These are phyloP conservation scores for Okapia johnstoni DNA, from an alignment of 2,113 vertebrate genomes.

Conservation along the genomic window DNA sequence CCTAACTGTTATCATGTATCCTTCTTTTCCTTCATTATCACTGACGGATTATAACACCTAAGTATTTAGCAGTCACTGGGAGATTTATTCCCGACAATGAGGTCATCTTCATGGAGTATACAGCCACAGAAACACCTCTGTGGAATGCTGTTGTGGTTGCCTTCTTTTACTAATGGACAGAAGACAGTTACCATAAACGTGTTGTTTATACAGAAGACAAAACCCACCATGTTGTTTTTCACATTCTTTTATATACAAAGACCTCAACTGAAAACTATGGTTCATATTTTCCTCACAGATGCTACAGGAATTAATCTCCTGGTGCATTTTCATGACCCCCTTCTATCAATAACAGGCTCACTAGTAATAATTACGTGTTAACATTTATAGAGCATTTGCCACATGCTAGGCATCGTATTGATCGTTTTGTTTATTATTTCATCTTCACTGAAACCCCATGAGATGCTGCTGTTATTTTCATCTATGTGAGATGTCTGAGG, in stretches of 20 bases:
- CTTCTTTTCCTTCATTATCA: not conserved
- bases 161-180: not conserved
- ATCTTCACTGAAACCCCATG: not conserved
- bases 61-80: not conserved
- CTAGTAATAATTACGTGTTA: not conserved
- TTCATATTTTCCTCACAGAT: not conserved
- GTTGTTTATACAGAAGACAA: not conserved
- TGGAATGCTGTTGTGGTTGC: not conserved
- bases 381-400: not conserved
- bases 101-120: not conserved
- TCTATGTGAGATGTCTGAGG: not conserved
- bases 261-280: not conserved
- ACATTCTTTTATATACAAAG: not conserved
- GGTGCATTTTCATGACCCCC: not conserved
- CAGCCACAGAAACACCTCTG: not conserved
- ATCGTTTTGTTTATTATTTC: not conserved
- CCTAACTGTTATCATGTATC: not conserved
- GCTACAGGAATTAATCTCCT: not conserved
- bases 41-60: not conserved
- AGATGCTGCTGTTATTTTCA: not conserved
- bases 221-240: not conserved
- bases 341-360: not conserved
- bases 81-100: not conserved
- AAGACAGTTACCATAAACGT: not conserved
- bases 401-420: not conserved